These are phyloP conservation scores for Chamaetylas fuelleborni DNA, from an alignment of 2,113 vertebrate genomes.

Conservation along the genomic window DNA sequence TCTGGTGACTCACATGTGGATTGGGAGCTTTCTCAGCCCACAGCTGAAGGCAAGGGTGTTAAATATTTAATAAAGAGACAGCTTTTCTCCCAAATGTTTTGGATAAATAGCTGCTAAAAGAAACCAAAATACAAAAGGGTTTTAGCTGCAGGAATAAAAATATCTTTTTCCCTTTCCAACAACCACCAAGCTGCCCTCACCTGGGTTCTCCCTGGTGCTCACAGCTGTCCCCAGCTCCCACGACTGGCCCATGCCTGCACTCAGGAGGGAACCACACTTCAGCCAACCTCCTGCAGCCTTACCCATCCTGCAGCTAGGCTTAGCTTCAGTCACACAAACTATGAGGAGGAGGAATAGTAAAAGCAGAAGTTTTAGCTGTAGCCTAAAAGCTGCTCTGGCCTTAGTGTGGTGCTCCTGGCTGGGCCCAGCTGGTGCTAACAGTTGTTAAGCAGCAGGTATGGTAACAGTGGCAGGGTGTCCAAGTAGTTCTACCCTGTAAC, in stretches of 20 bases:
- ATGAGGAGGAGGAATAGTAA: not conserved
- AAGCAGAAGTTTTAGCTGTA: not conserved
- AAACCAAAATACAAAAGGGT: conserved; percentile 51
- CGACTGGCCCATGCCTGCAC: not conserved
- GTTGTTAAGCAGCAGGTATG: not conserved
- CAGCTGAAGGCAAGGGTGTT: conserved; percentile 54
- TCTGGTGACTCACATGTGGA: conserved; percentile 64
- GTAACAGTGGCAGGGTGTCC: not conserved
- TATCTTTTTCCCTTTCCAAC: not conserved
- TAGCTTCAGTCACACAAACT: not conserved
- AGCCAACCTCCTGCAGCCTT: not conserved
- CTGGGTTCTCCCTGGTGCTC: not conserved
- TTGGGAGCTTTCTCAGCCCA: conserved; percentile 59
- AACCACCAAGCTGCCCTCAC: not conserved
- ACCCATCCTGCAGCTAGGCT: not conserved
- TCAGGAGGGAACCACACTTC: not conserved
- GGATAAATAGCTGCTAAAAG: conserved; percentile 50
- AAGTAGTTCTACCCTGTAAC: not conserved
- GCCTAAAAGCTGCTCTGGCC: not conserved
- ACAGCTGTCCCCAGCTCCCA: not conserved
- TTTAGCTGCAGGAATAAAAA: conserved; percentile 24
- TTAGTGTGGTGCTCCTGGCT: not conserved
- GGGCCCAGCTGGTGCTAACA: not conserved
- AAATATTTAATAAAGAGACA: conserved; percentile 66
- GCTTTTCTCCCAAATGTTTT: conserved; percentile 57